These are phyloP conservation scores for Epinephelus malabaricus DNA, from an alignment of 2,797 vertebrate species.

Conservation along the genomic window DNA sequence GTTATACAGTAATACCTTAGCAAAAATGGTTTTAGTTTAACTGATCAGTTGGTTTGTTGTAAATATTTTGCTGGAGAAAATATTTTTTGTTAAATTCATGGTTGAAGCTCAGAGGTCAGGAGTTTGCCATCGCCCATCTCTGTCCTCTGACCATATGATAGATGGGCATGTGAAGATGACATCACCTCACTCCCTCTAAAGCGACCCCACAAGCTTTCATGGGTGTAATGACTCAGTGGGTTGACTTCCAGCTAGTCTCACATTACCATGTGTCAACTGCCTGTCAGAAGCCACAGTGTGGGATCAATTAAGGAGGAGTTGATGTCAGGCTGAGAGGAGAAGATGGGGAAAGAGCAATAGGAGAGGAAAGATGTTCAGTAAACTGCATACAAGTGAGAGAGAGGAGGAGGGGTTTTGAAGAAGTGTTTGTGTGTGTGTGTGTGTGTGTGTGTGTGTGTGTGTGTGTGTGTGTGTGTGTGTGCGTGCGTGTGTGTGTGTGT, in stretches of 20 bases:
- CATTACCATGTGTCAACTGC: constrained; percentile 76
- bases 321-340: constrained; percentile 59
- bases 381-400: constrained; percentile 30
- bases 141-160: constrained; percentile 37
- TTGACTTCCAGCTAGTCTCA: constrained; percentile 74
- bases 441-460: not conserved
- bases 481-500: not conserved
- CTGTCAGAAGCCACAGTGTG: constrained; percentile 74
- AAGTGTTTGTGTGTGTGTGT: not conserved
- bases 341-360: constrained; percentile 18
- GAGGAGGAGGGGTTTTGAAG: not conserved
- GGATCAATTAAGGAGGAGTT: constrained; percentile 78
- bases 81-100: not conserved
- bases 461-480: not conserved
- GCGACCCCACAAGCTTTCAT: constrained; percentile 44
- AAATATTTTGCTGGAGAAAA: not conserved
- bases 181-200: constrained; percentile 60
- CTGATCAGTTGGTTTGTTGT: not conserved
- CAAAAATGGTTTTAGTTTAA: not conserved
- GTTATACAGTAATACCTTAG: not conserved
- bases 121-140: not conserved
- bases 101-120: constrained; percentile 16
- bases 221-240: constrained; percentile 76
- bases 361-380: constrained; percentile 33
- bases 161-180: constrained; percentile 54